Conservation (phyloP, 2,797 vertebrate species). For the Mastacembelus armatus region DNA sequence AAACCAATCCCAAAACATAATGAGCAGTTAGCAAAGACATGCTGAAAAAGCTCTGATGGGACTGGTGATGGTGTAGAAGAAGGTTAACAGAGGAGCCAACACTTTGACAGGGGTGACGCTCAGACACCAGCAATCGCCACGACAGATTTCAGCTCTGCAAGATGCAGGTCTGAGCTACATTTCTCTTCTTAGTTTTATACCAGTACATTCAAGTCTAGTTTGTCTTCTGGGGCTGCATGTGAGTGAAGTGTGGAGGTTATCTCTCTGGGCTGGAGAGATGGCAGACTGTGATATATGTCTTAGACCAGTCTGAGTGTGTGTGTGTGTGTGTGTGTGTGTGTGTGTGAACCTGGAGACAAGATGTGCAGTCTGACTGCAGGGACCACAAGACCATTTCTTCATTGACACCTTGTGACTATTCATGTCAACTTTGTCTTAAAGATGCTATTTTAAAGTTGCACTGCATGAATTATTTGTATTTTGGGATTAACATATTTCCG, state of each 20-base stretch:
- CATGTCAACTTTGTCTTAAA: too few species aligned
- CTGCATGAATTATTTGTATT: too few species aligned
- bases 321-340: neutral
- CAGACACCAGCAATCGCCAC: constrained; percentile 22
- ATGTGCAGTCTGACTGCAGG: neutral
- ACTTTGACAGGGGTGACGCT: constrained; percentile 5
- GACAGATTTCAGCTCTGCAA: constrained; percentile 12
- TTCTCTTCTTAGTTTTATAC: constrained; percentile 23
- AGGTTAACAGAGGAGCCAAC: constrained; percentile 12
- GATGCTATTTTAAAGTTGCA: too few species aligned
- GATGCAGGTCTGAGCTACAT: neutral
- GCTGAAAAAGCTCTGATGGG: constrained; percentile 21
- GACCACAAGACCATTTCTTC: too few species aligned
- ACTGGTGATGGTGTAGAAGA: constrained; percentile 1
- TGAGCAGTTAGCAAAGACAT: constrained; percentile 37
- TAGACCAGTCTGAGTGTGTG: constrained; percentile 1
- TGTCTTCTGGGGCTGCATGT: constrained; percentile 6
- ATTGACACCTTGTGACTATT: too few species aligned
- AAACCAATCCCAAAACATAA: constrained; percentile 10
- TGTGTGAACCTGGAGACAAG: neutral
- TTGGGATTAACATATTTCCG: too few species aligned
- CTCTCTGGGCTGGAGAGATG: constrained; percentile 68
- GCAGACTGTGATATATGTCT: constrained; percentile 69
- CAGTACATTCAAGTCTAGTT: neutral
- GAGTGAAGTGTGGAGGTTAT: constrained; percentile 58